Conservation (phyloP, 2,888 invertebrate genomes). For the Pilophorus perplexus region DNA sequence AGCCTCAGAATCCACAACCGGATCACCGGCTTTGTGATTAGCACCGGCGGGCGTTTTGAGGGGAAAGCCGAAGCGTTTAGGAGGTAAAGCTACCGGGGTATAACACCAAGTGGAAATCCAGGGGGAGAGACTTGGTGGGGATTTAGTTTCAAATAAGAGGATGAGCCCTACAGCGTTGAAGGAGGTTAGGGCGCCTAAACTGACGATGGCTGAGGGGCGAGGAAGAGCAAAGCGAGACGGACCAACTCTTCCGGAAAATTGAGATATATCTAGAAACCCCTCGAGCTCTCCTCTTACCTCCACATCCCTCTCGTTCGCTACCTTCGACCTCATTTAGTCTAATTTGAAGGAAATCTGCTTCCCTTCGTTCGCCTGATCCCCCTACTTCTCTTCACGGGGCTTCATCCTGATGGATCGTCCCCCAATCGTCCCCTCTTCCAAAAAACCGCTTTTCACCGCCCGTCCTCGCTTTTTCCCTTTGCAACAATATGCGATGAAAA, state of each 20-base stretch:
- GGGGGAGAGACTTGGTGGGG: neutral
- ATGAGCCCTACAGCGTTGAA: constrained; percentile 1
- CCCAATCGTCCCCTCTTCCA: neutral
- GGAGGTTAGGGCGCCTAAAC: neutral
- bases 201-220: neutral
- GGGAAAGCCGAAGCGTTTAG: neutral
- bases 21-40: constrained; percentile 6
- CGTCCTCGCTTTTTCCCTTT: neutral
- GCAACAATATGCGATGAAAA: constrained; percentile 28
- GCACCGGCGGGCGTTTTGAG: neutral
- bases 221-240: constrained; percentile 19
- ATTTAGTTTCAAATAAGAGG: constrained; percentile 25
- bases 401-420: constrained; percentile 18
- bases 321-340: constrained; percentile 41
- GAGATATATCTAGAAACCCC: constrained; percentile 36
- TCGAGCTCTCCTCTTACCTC: constrained; percentile 11
- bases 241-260: constrained; percentile 37
- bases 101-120: neutral
- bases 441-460: constrained; percentile 16
- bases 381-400: constrained; percentile 15
- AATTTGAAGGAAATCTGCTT: constrained; percentile 36
- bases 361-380: constrained; percentile 21
- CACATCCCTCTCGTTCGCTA: constrained; percentile 17
- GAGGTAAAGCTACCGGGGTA: neutral
- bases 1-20: too few relatives aligned